phyloP scores from a whole-genome alignment of 1,140 invertebrate genomes.

The Drosophila setifemur region DNA sequence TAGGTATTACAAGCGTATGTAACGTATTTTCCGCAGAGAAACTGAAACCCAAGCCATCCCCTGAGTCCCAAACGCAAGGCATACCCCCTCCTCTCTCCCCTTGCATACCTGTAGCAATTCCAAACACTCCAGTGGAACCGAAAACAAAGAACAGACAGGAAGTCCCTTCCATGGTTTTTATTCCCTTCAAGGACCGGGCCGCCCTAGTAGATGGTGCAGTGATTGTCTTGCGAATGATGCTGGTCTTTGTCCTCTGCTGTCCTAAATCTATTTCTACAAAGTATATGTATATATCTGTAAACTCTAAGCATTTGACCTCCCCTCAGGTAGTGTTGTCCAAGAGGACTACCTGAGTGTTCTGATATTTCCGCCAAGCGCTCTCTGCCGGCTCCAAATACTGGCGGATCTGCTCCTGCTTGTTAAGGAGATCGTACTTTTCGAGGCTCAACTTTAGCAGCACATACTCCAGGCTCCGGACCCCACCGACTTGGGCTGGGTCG shows the following conservation, averaged over 20 bases:
- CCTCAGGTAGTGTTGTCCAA: constrained; percentile 30
- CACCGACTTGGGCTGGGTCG: constrained; percentile 25
- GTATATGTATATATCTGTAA: background rate
- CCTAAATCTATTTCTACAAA: constrained; percentile 1
- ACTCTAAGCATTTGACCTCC: background rate
- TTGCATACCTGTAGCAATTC: constrained; percentile 55
- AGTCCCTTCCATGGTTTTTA: constrained; percentile 38
- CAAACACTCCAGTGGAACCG: constrained; percentile 42
- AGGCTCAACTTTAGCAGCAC: constrained; percentile 56
- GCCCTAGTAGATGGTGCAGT: constrained; percentile 24
- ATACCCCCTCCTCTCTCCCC: background rate
- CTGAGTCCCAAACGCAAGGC: too few species aligned
- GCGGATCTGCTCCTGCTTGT: constrained; percentile 33
- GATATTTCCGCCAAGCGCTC: constrained; percentile 39
- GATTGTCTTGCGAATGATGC: constrained; percentile 27
- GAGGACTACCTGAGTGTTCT: constrained; percentile 46
- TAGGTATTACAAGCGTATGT: constrained; percentile 38
- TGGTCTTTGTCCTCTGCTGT: constrained; percentile 21
- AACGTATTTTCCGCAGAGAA: constrained; percentile 52
- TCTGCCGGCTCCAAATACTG: constrained; percentile 38
- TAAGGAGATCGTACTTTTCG: constrained; percentile 51
- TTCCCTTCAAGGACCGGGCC: constrained; percentile 15
- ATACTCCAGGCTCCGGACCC: constrained; percentile 53
- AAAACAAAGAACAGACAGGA: constrained; percentile 56
- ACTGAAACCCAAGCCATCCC: constrained; percentile 22